Evolutionary conservation across 2,113 vertebrate genomes (phyloP).

Genomic region (Meriones unguiculatus): DNA sequence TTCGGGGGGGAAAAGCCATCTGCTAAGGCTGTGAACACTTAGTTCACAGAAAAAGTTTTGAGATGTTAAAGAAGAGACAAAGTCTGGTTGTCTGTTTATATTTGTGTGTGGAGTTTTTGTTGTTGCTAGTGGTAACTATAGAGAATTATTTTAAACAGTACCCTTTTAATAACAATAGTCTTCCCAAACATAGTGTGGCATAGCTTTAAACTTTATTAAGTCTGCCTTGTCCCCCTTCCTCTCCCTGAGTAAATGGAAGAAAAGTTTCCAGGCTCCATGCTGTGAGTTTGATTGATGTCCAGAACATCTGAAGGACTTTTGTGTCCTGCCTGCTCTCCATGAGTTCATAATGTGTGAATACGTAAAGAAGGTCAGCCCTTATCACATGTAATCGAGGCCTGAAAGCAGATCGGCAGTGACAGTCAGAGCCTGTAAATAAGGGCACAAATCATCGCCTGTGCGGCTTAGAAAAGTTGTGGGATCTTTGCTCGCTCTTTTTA

Average conservation of each 20-base stretch:
- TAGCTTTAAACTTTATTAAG: constrained; percentile 91
- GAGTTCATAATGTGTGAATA: constrained; percentile 91
- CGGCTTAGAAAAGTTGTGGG: constrained; percentile 81
- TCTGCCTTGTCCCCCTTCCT: constrained; percentile 85
- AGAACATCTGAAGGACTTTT: constrained; percentile 93
- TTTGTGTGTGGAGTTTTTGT: constrained; percentile 76
- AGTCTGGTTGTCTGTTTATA: background rate
- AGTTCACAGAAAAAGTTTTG: background rate
- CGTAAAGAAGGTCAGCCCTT: constrained; percentile 91
- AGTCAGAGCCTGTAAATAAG: constrained; percentile 86
- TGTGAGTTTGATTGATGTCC: constrained; percentile 93
- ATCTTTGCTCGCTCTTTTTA: constrained; percentile 72
- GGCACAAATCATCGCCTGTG: constrained; percentile 86
- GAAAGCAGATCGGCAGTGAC: constrained; percentile 91
- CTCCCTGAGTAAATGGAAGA: constrained; percentile 85
- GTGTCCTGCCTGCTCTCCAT: constrained; percentile 91
- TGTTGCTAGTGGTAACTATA: constrained; percentile 85
- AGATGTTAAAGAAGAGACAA: constrained; percentile 38
- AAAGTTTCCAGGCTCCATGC: constrained; percentile 90
- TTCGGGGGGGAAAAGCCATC: background rate
- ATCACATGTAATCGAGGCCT: constrained; percentile 91
- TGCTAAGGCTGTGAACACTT: background rate
- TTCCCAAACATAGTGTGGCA: constrained; percentile 84
- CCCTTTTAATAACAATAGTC: constrained; percentile 83
- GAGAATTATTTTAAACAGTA: constrained; percentile 79